Base-by-base conservation (phyloP, 2,888 invertebrate genomes). In the Eumerus sabulonum region DNA sequence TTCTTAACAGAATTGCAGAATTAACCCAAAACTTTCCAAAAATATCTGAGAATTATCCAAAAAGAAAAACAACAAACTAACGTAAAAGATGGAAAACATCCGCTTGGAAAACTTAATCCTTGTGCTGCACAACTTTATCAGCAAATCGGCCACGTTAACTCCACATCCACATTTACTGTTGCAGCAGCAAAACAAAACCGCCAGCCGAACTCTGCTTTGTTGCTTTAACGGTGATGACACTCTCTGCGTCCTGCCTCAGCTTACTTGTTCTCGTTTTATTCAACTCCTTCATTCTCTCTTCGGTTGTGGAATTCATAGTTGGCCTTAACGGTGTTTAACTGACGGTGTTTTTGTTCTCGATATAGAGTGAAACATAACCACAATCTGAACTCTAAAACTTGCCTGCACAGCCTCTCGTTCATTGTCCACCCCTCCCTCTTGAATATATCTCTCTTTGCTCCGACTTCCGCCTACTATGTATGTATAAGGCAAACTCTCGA, bases 351-450 rank as follows among this genome's bases (percentile, higher is more conserved):
- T 79, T 79, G 70, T 79, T 68, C 70, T 64, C 79, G 59, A 64
- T 79, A 63, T 57, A 79, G 73, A 73, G 74, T 79, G 73, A 70
- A 79, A 53, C 74, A 70, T 74, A 70, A 79, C 79, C 79, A 64
- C 79, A 79, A 79, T 79, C 64, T 79, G 73, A 79, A 74, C 79
- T 73, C 73, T 60, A 64, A 68, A 73, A 73, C 68, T 70, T 44
- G 27, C n/a, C 40, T 42, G 14, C 47, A 42, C 54, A 38, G 54
- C 38, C 12, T 44, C 18, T 12, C 13, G 3, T 40, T 40, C 7
- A 9, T 40, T 3, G 40, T 27, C 2, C 27, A 27, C 27, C 27
- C 27, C n/a, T n/a, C n/a, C n/a, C n/a, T n/a, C n/a, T n/a, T n/a
- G n/a, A n/a, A n/a, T n/a, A n/a, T n/a, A n/a, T n/a, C n/a, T n/a